Conservation (phyloP, 2,888 invertebrate species). For the Criorhina ranunculi region DNA sequence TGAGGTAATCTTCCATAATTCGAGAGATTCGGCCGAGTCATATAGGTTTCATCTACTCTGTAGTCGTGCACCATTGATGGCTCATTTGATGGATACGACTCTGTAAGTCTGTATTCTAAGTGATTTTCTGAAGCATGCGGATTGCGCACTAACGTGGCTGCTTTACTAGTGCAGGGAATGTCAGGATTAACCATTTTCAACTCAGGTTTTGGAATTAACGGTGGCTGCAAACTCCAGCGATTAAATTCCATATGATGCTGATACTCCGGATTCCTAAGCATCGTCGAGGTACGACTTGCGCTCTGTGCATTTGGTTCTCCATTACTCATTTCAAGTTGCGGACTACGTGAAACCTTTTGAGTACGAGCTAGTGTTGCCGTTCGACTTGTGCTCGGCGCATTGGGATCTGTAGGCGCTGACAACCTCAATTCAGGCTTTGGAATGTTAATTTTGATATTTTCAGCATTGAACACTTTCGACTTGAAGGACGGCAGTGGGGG, state of each 20-base stretch:
- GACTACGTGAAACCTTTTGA: slow-evolving; percentile 12
- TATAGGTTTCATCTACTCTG: slow-evolving; percentile 35
- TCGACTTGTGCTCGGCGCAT: slow-evolving; percentile 39
- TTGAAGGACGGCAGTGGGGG: slow-evolving; percentile 84
- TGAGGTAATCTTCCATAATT: slow-evolving; percentile 46
- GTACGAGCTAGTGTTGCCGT: slow-evolving; percentile 51
- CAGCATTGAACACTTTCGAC: slow-evolving; percentile 83
- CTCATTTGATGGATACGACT: slow-evolving; percentile 40
- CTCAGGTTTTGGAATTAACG: slow-evolving; percentile 33
- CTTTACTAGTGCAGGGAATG: slow-evolving; percentile 53
- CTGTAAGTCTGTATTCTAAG: slow-evolving; percentile 27
- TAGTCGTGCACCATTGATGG: slow-evolving; percentile 20
- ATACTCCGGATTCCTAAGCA: slow-evolving; percentile 40
- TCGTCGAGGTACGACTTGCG: slow-evolving; percentile 9
- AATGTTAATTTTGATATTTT: slow-evolving; percentile 84
- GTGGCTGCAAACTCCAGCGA: slow-evolving; percentile 48
- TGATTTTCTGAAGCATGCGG: slow-evolving; percentile 39
- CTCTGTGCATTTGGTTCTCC: neutral
- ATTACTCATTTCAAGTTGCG: slow-evolving; percentile 35
- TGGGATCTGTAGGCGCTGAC: slow-evolving; percentile 47
- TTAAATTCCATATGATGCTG: slow-evolving; percentile 36
- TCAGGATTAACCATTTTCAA: slow-evolving; percentile 55
- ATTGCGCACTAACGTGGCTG: slow-evolving; percentile 53
- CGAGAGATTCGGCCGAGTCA: slow-evolving; percentile 36
- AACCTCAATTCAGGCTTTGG: slow-evolving; percentile 82